Conservation (phyloP, 2,797 vertebrate species). For the Novumbra hubbsi region DNA sequence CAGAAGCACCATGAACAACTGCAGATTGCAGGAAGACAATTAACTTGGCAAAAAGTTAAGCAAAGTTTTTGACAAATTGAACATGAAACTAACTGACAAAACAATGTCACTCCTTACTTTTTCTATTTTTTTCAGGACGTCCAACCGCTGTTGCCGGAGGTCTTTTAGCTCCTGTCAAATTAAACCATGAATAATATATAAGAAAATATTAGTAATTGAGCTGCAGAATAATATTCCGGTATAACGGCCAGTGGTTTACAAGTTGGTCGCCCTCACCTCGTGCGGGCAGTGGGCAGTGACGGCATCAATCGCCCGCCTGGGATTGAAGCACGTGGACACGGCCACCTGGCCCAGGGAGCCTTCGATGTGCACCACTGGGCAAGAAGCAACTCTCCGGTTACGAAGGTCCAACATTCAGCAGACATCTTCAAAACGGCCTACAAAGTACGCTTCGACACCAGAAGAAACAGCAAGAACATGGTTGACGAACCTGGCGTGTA, state of each 20-base stretch:
- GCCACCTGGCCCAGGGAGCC: constrained; percentile 95
- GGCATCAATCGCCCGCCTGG: constrained; percentile 89
- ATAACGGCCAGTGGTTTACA: neutral
- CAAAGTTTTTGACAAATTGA: neutral
- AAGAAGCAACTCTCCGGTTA: neutral
- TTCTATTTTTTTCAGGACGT: constrained; percentile 83
- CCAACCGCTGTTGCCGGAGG: constrained; percentile 77
- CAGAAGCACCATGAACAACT: constrained; percentile 86
- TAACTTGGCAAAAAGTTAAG: neutral
- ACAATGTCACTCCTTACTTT: constrained; percentile 75
- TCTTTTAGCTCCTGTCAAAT: constrained; percentile 74
- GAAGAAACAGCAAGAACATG: neutral
- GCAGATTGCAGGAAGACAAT: neutral
- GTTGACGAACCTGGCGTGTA: constrained; percentile 79
- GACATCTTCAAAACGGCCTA: neutral
- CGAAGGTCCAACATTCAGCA: neutral
- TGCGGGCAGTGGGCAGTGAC: constrained; percentile 50
- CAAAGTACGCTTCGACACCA: neutral
- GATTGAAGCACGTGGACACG: constrained; percentile 92
- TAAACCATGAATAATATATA: neutral
- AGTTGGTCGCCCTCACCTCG: constrained; percentile 53
- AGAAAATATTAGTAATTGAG: neutral
- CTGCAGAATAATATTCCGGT: neutral
- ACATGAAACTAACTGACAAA: neutral
- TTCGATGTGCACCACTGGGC: constrained; percentile 89